Percentiles rank a stretch among this genome's conserved stretches.
phyloP scores from a whole-genome alignment of 2,888 invertebrate species.

The Eudemis profundana region DNA sequence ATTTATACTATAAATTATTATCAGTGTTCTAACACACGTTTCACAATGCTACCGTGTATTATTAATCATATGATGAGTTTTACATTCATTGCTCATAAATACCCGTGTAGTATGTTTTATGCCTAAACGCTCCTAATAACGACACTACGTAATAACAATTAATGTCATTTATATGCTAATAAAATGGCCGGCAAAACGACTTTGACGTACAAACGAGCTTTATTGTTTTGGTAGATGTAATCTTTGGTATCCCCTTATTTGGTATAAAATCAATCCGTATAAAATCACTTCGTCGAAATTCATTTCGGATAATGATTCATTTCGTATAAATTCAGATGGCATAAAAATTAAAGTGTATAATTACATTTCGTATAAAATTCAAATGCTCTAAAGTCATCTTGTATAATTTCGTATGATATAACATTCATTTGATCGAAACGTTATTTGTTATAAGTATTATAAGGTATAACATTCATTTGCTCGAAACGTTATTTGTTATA shows the following conservation, averaged over 20 bases:
- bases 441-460: too few relatives aligned
- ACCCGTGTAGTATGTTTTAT: not conserved
- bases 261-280: not conserved
- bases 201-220: not conserved
- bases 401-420: too few relatives aligned
- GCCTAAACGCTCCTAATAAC: slow-evolving; percentile 13
- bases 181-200: not conserved
- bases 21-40: too few relatives aligned
- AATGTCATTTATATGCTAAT: slow-evolving; percentile 29
- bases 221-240: not conserved
- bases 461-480: too few relatives aligned
- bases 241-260: slow-evolving; percentile 6
- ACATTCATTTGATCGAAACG: too few relatives aligned
- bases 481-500: too few relatives aligned
- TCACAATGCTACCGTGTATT: not conserved
- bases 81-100: not conserved
- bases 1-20: too few relatives aligned
- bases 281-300: not conserved
- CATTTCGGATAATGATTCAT: too few relatives aligned
- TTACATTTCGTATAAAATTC: too few relatives aligned
- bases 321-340: too few relatives aligned
- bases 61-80: not conserved
- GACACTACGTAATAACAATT: slow-evolving; percentile 10
- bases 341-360: too few relatives aligned
- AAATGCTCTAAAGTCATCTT: too few relatives aligned